Evolutionary conservation across 1,140 invertebrate species (phyloP).

Genomic region (Euschistus heros): DNA sequence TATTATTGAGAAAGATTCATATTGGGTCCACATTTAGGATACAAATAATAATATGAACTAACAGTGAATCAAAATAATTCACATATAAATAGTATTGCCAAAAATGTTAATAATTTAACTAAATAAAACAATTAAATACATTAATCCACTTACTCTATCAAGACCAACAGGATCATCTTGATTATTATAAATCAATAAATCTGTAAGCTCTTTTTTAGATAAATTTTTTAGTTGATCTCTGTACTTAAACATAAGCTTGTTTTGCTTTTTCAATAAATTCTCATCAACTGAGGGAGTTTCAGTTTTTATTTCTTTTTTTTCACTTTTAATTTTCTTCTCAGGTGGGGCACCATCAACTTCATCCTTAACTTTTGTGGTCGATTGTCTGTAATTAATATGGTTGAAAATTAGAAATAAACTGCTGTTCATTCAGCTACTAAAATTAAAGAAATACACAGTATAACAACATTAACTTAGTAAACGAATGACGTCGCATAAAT

Average conservation of each 20-base stretch:
- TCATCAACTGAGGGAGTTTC: slow-evolving; percentile 43
- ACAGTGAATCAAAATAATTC: background rate
- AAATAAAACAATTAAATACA: slow-evolving; percentile 2
- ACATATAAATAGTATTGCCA: too few species aligned
- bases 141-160: slow-evolving; percentile 13
- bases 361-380: slow-evolving; percentile 38
- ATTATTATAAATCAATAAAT: slow-evolving; percentile 59
- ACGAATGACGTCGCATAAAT: too few species aligned
- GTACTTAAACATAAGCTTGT: slow-evolving; percentile 62
- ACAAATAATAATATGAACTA: too few species aligned
- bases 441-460: too few species aligned
- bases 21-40: too few species aligned
- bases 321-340: slow-evolving; percentile 56
- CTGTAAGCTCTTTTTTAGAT: slow-evolving; percentile 45
- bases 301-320: slow-evolving; percentile 49
- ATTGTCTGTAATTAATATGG: background rate
- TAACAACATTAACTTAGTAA: too few species aligned
- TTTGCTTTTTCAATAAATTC: slow-evolving; percentile 61
- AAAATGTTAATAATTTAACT: background rate
- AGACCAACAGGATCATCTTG: slow-evolving; percentile 50
- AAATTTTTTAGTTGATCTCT: slow-evolving; percentile 45
- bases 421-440: too few species aligned
- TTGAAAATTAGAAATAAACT: background rate
- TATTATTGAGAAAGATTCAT: too few species aligned
- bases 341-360: slow-evolving; percentile 41